Conservation (phyloP, 2,888 invertebrate genomes). For the Nephrotoma guestfalica region DNA sequence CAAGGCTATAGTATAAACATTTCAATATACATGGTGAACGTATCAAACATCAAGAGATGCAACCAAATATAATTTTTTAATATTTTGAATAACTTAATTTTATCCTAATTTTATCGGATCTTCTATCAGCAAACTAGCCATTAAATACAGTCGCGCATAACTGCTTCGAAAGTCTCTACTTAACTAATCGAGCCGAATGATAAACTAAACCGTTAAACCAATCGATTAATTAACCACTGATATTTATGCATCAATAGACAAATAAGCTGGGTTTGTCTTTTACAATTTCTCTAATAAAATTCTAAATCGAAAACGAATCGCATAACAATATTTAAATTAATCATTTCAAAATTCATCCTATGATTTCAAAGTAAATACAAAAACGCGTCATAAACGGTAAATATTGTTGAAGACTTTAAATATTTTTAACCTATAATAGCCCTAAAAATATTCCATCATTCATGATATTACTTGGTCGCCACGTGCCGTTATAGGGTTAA, state of each 20-base stretch:
- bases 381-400: background rate
- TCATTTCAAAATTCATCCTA: background rate
- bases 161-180: background rate
- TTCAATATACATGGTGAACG: no score
- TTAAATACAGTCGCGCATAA: no score
- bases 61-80: no score
- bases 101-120: no score
- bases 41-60: no score
- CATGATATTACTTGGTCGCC: background rate
- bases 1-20: no score
- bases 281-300: background rate
- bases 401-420: background rate
- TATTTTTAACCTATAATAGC: background rate
- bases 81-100: no score
- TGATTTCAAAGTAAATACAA: background rate
- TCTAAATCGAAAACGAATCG: background rate
- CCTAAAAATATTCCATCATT: background rate
- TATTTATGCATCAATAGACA: background rate
- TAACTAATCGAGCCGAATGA: background rate
- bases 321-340: background rate
- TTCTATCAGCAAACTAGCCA: no score
- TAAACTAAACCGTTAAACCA: background rate
- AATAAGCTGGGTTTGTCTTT: background rate
- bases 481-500: background rate
- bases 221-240: background rate